Base-by-base conservation (phyloP, 2,797 vertebrate genomes). In the Tokudaia tokunoshimensis region DNA sequence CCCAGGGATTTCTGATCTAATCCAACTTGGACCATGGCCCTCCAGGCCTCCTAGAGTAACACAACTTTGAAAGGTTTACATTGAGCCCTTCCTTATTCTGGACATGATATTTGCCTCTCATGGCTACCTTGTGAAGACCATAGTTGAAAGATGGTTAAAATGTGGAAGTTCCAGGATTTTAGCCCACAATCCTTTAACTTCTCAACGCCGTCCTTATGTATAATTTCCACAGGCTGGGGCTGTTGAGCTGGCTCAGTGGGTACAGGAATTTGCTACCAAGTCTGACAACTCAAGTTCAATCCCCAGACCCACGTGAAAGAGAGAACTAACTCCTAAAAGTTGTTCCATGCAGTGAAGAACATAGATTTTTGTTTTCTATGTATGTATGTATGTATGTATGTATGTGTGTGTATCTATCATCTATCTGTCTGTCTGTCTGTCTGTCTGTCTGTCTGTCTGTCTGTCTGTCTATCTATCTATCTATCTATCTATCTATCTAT, bases 131-230 rank as follows among this genome's bases (percentile, higher is more conserved):
- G 83, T 17, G 52, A 95, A 55, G 87, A 83, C 37, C 34, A 65
- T 61, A 63, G 72, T 75, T 74, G 44, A 94, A 91, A 95, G 55
- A 91, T 87, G 61, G 57, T 44, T 79, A 82, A 65, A 44, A 50
- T 92, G 13, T 75, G 55, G 86, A 91, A 67, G 61, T 86, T 41
- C 31, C 29, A 83, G 76, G 81, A 83, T 87, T 93, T 78, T 63
- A 79, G 75, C 52, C 14, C n/a, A 50, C 34, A 61, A 72, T 86
- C n/a, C 8, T 82, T 90, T n/a, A 90, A 70, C 57, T 67, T 83
- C 79, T 47, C 50, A 20, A 37, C 47, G 13, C 29, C 37, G 37
- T 52, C 72, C 52, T 79, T 52, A 78, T 61, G 15, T 59, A 24
- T 44, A 81, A 78, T 70, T 92, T 70, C 22, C 41, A 78, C 67